Evolutionary conservation across 64 coral and sea anemone genomes (phyloP).

Genomic region (Actinia equina): DNA sequence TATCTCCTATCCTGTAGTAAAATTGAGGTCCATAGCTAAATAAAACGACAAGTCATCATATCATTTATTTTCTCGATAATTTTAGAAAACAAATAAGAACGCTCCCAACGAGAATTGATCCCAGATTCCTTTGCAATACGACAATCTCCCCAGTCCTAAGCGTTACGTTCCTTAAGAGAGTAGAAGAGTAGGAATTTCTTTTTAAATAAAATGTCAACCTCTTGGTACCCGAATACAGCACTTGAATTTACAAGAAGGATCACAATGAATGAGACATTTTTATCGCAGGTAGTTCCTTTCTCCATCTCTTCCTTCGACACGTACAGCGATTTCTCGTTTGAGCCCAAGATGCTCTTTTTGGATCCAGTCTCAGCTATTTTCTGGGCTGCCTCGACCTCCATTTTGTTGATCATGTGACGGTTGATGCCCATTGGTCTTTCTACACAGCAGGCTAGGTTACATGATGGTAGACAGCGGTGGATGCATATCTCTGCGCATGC

Average conservation of each 20-base stretch:
- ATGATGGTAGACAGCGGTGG: slow-evolving; percentile 46
- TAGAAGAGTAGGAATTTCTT: too few relatives aligned
- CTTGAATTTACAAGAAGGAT: slow-evolving; percentile 42
- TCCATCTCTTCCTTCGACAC: background rate
- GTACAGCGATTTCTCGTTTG: background rate
- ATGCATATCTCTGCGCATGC: slow-evolving; percentile 42
- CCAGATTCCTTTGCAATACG: too few relatives aligned
- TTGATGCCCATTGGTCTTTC: slow-evolving; percentile 26
- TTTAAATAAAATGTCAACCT: slow-evolving; percentile 5
- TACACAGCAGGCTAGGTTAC: slow-evolving; percentile 55
- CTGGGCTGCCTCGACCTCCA: slow-evolving; percentile 19
- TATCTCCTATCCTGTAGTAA: too few relatives aligned
- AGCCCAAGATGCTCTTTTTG: background rate
- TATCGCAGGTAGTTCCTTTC: slow-evolving; percentile 14
- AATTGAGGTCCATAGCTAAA: too few relatives aligned
- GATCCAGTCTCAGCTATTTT: background rate
- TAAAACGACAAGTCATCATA: too few relatives aligned
- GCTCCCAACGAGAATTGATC: too few relatives aligned
- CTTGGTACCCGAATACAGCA: slow-evolving; percentile 22
- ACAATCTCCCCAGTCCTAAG: too few relatives aligned
- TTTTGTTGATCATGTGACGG: slow-evolving; percentile 1
- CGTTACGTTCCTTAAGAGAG: too few relatives aligned
- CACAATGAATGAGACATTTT: slow-evolving; percentile 20
- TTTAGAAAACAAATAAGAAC: too few relatives aligned
- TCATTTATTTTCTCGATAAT: too few relatives aligned